A percentile compares a stretch with the other conserved stretches of the same genome.
These are phyloP conservation scores for Rhea pennata DNA, from an alignment of 2,113 vertebrate species.

Conservation along the genomic window DNA sequence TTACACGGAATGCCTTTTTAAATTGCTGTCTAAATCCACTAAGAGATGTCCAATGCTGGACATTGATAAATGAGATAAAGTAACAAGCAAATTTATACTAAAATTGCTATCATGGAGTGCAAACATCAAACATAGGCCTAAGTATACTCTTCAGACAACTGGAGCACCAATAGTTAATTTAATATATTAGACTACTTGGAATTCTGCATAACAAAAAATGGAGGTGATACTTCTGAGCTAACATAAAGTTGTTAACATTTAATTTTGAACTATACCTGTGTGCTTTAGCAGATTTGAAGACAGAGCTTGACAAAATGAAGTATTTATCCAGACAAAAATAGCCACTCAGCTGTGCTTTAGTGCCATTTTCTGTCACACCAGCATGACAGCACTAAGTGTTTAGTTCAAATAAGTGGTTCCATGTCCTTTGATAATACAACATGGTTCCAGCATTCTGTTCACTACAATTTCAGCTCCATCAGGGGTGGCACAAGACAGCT, in stretches of 20 bases:
- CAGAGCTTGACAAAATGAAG: constrained; percentile 75
- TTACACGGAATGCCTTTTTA: neutral
- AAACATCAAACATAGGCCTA: neutral
- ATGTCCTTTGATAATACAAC: constrained; percentile 90
- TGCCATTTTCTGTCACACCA: constrained; percentile 90
- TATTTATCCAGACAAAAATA: constrained; percentile 84
- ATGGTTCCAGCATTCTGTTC: constrained; percentile 85
- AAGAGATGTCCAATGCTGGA: neutral
- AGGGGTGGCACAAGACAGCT: constrained; percentile 74
- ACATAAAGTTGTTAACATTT: constrained; percentile 21
- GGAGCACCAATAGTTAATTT: neutral
- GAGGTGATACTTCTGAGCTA: neutral
- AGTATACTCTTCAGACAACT: neutral
- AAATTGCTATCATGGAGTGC: neutral
- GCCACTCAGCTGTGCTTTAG: constrained; percentile 85
- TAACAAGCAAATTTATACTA: neutral
- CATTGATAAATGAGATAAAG: neutral
- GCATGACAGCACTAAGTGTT: constrained; percentile 88
- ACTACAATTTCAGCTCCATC: constrained; percentile 79
- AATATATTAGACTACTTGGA: neutral
- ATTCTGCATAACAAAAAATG: neutral
- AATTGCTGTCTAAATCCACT: neutral
- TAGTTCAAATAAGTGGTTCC: constrained; percentile 88
- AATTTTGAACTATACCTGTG: constrained; percentile 33
- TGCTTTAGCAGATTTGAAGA: constrained; percentile 51